Conservation (phyloP, 2,888 invertebrate species). For the Dasysyrphus tricinctus region DNA sequence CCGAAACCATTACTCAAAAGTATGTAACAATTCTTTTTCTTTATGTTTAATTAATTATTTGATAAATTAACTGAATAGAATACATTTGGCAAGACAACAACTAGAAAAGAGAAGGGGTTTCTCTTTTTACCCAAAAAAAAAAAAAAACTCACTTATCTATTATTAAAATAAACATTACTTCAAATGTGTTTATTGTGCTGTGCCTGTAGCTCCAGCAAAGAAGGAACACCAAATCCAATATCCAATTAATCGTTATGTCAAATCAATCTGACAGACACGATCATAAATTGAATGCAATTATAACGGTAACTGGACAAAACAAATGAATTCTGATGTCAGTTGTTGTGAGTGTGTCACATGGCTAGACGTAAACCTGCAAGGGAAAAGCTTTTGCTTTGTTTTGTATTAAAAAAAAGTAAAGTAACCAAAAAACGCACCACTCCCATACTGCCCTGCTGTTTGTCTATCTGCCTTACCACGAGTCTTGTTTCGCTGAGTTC, state of each 20-base stretch:
- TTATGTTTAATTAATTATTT: not conserved
- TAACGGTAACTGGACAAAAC: conserved; percentile 43
- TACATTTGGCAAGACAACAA: not conserved
- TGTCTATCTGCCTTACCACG: conserved; percentile 24
- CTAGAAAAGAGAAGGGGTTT: not conserved
- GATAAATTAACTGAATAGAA: not conserved
- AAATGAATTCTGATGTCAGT: conserved; percentile 40
- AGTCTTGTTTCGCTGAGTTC: conserved; percentile 28
- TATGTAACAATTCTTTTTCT: conserved; percentile 85
- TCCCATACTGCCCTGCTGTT: conserved; percentile 2
- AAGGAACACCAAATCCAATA: conserved; percentile 37
- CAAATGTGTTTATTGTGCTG: not conserved
- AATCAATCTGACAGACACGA: conserved; percentile 68
- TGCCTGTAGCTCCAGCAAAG: not conserved
- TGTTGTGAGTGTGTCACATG: conserved; percentile 28
- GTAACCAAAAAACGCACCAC: conserved; percentile 30
- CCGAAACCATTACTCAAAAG: conserved; percentile 96
- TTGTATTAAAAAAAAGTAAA: not conserved
- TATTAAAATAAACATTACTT: conserved; percentile 19
- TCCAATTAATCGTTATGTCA: conserved; percentile 70
- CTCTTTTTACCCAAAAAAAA: not conserved
- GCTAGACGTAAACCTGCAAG: not conserved
- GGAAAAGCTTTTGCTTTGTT: not conserved
- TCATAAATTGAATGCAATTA: conserved; percentile 63
- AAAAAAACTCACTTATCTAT: not conserved